Evolutionary conservation across 2,113 vertebrate genomes (phyloP).

Genomic region (Clarias gariepinus): DNA sequence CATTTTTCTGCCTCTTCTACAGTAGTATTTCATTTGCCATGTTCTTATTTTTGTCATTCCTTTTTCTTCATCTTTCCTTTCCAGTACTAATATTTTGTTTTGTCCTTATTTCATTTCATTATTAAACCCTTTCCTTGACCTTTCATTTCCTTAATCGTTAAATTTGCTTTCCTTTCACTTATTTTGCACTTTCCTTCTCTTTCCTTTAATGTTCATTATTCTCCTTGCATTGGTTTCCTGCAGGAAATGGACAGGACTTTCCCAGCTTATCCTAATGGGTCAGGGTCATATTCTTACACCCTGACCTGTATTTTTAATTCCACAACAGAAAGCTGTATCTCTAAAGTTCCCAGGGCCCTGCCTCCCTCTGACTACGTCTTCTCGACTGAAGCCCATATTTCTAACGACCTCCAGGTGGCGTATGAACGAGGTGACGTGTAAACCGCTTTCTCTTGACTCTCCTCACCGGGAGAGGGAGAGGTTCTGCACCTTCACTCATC

Average conservation of each 20-base stretch:
- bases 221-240: not conserved
- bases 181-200: not conserved
- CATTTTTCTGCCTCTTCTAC: not conserved
- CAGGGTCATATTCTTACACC: too few relatives aligned
- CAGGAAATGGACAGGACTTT: not conserved
- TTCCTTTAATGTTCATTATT: not conserved
- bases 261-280: too few relatives aligned
- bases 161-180: not conserved
- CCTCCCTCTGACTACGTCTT: not conserved
- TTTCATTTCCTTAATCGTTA: not conserved
- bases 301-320: too few relatives aligned
- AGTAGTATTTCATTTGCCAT: too few relatives aligned
- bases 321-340: not conserved
- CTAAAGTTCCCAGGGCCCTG: not conserved
- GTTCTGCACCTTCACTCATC: not conserved
- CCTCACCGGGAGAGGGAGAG: not conserved
- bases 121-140: not conserved
- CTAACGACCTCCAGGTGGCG: conserved; percentile 12
- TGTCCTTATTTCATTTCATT: too few relatives aligned
- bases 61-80: not conserved
- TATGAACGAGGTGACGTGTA: conserved; percentile 46
- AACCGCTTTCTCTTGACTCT: not conserved
- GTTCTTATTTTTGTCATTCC: not conserved
- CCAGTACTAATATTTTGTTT: too few relatives aligned
- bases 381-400: too few relatives aligned